Evolutionary conservation across 2,797 vertebrate species (phyloP), one percentile per base, ranked within the genome.

Genomic region (Pterois miles): DNA sequence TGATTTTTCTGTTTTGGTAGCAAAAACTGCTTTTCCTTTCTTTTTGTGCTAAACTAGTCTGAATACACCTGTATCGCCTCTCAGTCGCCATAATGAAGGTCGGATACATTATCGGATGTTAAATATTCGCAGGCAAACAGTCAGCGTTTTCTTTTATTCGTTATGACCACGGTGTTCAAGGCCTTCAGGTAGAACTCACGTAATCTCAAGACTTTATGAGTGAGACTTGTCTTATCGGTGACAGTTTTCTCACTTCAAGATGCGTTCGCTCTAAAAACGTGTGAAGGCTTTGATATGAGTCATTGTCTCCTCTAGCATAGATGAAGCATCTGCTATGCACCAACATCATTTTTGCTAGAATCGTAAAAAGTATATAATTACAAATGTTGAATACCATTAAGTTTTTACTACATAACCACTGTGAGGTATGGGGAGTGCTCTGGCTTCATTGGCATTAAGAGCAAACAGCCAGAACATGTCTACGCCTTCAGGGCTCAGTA

Each of bases 391-490:
- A 56, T 50, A 46, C 48, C 16, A 31, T 25, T 22, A 69, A n/a
- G 43, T 54, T 46, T 36, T 43, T 2, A 40, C 20, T 10, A 64
- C 54, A 69, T 13, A 50, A 79, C 50, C 46, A 58, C 65, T 29
- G 58, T 9, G 8, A 52, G 11, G 58, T 22, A 16, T 31, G n/a
- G 23, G 11, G 56, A 71, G 23, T 25, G 70, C 66, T 33, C 8
- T 7, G 33, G 25, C 70, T 73, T 56, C 36, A 46, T 12, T 23
- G 56, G 80, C 64, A 74, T 54, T 62, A 60, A n/a, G 13, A 71
- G 38, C 43, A 56, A 64, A 65, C 65, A 76, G 80, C 80, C 54
- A 50, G 33, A 78, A 82, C 76, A 53, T 8, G 71, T 71, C 48
- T 71, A 16, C 16, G 67, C 54, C 77, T 76, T 50, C 1, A 65